Base-by-base conservation (phyloP, 2,113 vertebrate species). In the Oenanthe oenanthe region DNA sequence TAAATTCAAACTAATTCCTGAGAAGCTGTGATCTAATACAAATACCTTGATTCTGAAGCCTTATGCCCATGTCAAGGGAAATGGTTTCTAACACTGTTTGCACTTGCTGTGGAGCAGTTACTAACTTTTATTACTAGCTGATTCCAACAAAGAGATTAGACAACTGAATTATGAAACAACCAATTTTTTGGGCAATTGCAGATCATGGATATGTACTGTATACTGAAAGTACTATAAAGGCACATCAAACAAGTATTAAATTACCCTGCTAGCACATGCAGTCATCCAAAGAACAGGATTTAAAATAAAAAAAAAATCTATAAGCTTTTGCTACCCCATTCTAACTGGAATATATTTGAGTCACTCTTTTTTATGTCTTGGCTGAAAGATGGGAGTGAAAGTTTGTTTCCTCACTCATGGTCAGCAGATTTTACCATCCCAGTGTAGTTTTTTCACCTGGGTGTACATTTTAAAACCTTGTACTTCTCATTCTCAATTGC, bases 201-300 rank as follows among this genome's bases (percentile, higher is more conserved):
- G 85, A 84, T 90, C 61, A 63, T 78, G 62, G 54, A 67, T 94
- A 47, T 75, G 40, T 81, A 72, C 91, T 89, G 17, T 89, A 57
- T 85, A 75, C 83, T 93, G 93, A 68, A 95, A 78, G 73, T 81
- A 95, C 89, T 95, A 81, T 60, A 84, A 87, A 75, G 65, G 73
- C 61, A 86, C 56, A 78, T 93, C 79, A 93, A 86, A 60, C 71
- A 80, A 77, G 51, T 91, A 74, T 93, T 88, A 84, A 94, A 93
- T 95, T 96, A 88, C 74, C 24, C 63, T 86, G 32, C 82, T 83
- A 86, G 68, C 57, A 60, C 76, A 66, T 77, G 83, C 79, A 80
- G 45, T 89, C 65, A 74, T 93, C 92, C 1, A 0, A 85, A 68
- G 47, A 95, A 78, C 12, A n/a, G 53, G 31, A 79, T 93, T 75